Evolutionary conservation across 2,797 vertebrate species (phyloP).

Genomic region (Alcedo atthis): DNA sequence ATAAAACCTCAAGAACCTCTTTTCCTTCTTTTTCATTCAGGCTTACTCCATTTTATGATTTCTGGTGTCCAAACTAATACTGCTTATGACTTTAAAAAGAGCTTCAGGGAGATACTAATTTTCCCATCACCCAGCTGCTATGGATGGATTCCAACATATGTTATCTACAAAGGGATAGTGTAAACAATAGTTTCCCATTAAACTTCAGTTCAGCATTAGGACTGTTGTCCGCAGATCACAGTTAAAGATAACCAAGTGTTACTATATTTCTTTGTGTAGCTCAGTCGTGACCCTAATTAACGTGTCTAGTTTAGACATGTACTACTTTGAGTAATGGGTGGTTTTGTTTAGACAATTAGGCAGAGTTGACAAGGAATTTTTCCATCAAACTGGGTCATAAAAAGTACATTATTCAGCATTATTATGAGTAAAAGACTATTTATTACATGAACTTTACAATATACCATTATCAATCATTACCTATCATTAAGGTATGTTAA

Average conservation of each 20-base stretch:
- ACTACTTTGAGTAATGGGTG: slow-evolving; percentile 83
- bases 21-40: slow-evolving; percentile 1
- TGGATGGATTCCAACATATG: slow-evolving; percentile 51
- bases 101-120: neutral
- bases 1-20: neutral
- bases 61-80: slow-evolving; percentile 33
- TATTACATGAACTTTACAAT: slow-evolving; percentile 85
- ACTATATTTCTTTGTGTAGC: slow-evolving; percentile 78
- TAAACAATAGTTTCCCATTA: slow-evolving; percentile 82
- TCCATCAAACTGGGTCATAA: slow-evolving; percentile 84
- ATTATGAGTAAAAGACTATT: slow-evolving; percentile 85
- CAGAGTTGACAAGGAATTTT: slow-evolving; percentile 84
- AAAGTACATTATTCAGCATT: slow-evolving; percentile 88
- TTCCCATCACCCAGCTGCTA: neutral
- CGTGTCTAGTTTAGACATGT: slow-evolving; percentile 79
- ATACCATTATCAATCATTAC: slow-evolving; percentile 87
- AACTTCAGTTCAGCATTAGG: slow-evolving; percentile 79
- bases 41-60: slow-evolving; percentile 15
- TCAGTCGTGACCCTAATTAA: slow-evolving; percentile 86
- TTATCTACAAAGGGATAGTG: slow-evolving; percentile 60
- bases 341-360: slow-evolving; percentile 85
- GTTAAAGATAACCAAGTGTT: slow-evolving; percentile 82
- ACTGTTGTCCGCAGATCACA: slow-evolving; percentile 80
- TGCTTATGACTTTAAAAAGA: slow-evolving; percentile 52
- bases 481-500: slow-evolving; percentile 87